Base-by-base conservation (phyloP, 2,113 vertebrate species). In the Neogale vison region DNA sequence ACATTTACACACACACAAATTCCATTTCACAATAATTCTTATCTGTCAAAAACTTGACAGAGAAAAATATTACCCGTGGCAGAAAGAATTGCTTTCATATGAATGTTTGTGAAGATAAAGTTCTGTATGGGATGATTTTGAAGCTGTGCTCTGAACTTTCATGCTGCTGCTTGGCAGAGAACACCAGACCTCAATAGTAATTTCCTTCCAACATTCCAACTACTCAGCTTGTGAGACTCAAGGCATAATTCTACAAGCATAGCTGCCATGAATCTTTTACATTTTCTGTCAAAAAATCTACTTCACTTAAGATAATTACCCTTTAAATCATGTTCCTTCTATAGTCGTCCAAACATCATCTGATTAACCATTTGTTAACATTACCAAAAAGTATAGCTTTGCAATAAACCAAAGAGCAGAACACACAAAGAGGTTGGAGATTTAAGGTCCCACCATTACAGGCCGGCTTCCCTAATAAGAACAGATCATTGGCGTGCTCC, bases 11-110 rank as follows among this genome's bases (percentile, higher is more conserved):
- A 79, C 15, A 52, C 11, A 63, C 42, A 52, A 88, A 87, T 80
- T 95, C 45, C 52, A 95, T 90, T 82, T 97, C 96, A 52, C 85
- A 96, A 17, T 87, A 95, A 65, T 71, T 90, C 47, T 97, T 87
- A 88, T 79, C 93, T 82, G 42, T 92, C 83, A 96, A 88, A 97
- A 10, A 96, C 95, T 93, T 79, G 67, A 88, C 61, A 63, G 39
- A 72, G 63, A 34, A 63, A 80, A 92, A 80, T 31, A 83, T 63
- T 67, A 55, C 74, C 67, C 65, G 4, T 84, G 69, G 52, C 61
- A 80, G 86, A 92, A 69, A 72, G 14, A 97, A 91, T 0, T 83
- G 86, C 67, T 63, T 76, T 93, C 57, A 57, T 52, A 24, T 42
- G 36, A 90, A 24, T 61, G 65, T 52, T 87, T 55, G 69, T 21